Base-by-base conservation (phyloP, 2,797 vertebrate species). In the Merluccius polli region DNA sequence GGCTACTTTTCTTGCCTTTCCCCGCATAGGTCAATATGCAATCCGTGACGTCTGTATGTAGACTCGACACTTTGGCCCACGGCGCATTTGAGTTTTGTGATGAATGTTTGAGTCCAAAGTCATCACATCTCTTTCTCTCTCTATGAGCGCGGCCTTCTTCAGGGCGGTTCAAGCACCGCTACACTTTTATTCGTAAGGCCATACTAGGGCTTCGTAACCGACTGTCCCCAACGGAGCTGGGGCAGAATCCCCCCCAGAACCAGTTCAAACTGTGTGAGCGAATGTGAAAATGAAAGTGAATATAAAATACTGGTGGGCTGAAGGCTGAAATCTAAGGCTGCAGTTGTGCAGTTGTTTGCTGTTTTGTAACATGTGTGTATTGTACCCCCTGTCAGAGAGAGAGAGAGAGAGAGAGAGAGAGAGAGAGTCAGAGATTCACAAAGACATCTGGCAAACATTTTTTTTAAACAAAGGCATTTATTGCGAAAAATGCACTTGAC, bases 401-500 rank as follows among this genome's bases (percentile, higher is more conserved):
- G 36, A 38, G 36, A 59, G 48, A 59, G 18, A 59, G 48, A 7
- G 21, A 59, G 48, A 59, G 5, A n/a, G 21, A 59, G 48, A 59
- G 21, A 59, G 59, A 65, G 59, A 65, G 8, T 27, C 12, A 65
- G n/a, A 65, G 9, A 65, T 27, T 65, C 32, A 35, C 71, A 73
- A 31, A 48, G 30, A 12, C 70, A 12, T 69, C n/a, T 27, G 13
- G 78, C 71, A 72, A 75, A 72, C 68, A n/a, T 76, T 59, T 1
- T 77, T 87, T 86, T 92, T 90, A 89, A 92, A 93, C 89, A 92
- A 94, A 93, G 91, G 93, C 93, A 94, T 95, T 94, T 95, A 94
- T 94, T 95, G 93, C 92, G 89, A 92, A 91, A 94, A 95, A 94
- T 94, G 92, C 93, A 94, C 93, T 93, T 93, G 89, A 94, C 92